Base-by-base conservation (phyloP, 1,140 invertebrate genomes). In the Brachionus rubens region DNA sequence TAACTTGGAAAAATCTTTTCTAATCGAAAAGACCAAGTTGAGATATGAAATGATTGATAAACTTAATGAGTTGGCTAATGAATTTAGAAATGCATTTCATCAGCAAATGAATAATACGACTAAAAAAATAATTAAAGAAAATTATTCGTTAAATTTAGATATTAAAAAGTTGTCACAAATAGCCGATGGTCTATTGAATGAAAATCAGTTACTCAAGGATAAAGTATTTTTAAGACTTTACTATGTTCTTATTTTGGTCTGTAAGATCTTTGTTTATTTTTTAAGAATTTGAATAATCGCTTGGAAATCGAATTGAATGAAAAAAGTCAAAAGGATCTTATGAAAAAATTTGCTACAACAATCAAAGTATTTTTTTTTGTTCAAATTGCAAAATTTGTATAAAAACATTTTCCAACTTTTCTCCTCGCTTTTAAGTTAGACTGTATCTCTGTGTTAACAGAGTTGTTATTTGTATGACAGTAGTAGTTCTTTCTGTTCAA, bases 71-170 rank as follows among this genome's bases (percentile, higher is more conserved):
- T 65, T 65, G 19, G 59, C 59, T 10, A 65, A 65, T 26, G 59
- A 65, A 65, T 65, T 65, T 43, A 12, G 59, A 43, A 65, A 65
- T 41, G 59, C 59, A 12, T 65, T 65, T 43, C 59, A 65, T 65
- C 59, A 65, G 43, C 59, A 65, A 65, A 65, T 65, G 59, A 65
- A 65, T 24, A 36, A 65, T 4, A 65, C 59, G 12, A 65, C 59
- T 0, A 65, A 65, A 12, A 65, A 65, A 65, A 65, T 65, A 14
- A 65, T 65, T 9, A 65, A 65, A 65, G 59, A 65, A 43, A 65
- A 65, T 24, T 65, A 65, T 43, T 65, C 59, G 4, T 21, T 65
- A 24, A 65, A 65, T 65, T 65, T 41, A 46, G 59, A 65, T 43
- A 19, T 65, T 41, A 36, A 65, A 65, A 65, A 65, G 40, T 43